A percentile compares a stretch with the other conserved stretches of the same genome.
These are phyloP conservation scores for Cantharis flavilabris DNA, from an alignment of 2,888 invertebrate species.

Conservation along the genomic window DNA sequence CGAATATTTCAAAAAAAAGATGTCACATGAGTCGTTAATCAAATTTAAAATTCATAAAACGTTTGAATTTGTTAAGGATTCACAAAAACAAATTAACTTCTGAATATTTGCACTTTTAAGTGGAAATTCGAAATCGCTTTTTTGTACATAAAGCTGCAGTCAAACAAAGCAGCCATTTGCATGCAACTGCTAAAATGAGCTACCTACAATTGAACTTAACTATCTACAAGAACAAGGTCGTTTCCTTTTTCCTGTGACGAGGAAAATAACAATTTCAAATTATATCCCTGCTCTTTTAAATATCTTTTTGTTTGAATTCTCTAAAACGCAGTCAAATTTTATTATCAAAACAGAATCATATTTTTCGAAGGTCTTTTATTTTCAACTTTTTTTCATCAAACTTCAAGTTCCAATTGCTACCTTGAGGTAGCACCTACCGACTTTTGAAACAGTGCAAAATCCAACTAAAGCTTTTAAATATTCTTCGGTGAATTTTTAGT, in stretches of 20 bases:
- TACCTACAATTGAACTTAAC: slow-evolving; percentile 25
- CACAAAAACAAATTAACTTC: background rate
- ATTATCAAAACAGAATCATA: background rate
- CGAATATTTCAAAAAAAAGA: background rate
- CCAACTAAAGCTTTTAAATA: background rate
- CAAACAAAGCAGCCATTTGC: slow-evolving; percentile 23
- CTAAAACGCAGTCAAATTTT: background rate
- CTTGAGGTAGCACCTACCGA: too few species aligned
- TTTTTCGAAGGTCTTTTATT: background rate
- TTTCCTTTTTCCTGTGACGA: slow-evolving; percentile 18
- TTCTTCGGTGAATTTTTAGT: background rate
- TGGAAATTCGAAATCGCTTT: background rate
- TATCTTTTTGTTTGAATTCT: slow-evolving; percentile 1
- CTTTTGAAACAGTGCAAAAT: background rate
- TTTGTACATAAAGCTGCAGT: slow-evolving; percentile 7
- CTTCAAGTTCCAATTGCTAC: background rate
- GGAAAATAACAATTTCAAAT: slow-evolving; percentile 17
- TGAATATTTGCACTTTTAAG: background rate
- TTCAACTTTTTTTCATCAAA: background rate
- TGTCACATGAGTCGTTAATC: background rate
- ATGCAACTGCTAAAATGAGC: slow-evolving; percentile 16
- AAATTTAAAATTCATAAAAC: background rate
- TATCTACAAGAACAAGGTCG: slow-evolving; percentile 19
- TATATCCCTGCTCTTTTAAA: slow-evolving; percentile 9
- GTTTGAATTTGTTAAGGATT: background rate